Conservation (phyloP, 2,113 vertebrate genomes). For the Vombatus ursinus region DNA sequence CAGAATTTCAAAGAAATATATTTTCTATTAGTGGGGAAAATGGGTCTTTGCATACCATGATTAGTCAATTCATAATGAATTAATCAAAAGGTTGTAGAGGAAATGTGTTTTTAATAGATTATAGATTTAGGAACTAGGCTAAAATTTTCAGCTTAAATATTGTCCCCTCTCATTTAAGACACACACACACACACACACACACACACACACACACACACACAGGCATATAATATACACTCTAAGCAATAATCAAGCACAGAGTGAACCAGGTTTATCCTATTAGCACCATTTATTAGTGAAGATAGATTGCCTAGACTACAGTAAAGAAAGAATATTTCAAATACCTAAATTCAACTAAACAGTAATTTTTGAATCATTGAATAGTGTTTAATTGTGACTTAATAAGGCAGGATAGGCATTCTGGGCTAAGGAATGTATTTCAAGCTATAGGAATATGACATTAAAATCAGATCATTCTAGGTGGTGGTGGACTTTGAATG, state of each 20-base stretch:
- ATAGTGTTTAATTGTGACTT: neutral
- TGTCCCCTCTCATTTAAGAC: neutral
- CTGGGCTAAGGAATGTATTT: neutral
- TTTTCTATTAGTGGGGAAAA: slow-evolving; percentile 22
- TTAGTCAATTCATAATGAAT: neutral
- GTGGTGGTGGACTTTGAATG: neutral
- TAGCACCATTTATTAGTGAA: neutral
- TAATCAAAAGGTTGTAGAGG: neutral
- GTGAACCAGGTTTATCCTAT: neutral
- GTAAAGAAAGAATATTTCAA: neutral
- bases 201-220: no score
- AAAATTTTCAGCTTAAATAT: neutral
- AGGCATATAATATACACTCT: no score
- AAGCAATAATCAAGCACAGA: neutral
- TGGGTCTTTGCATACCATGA: neutral
- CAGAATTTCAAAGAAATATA: slow-evolving; percentile 45
- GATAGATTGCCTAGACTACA: neutral
- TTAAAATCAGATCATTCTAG: neutral
- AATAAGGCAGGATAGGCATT: neutral
- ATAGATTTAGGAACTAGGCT: neutral
- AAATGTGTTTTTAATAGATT: neutral
- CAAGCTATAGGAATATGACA: neutral
- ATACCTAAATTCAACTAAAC: neutral
- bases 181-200: no score
- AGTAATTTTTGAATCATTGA: neutral